phyloP scores from a whole-genome alignment of 2,113 vertebrate genomes.

The Mohoua ochrocephala region DNA sequence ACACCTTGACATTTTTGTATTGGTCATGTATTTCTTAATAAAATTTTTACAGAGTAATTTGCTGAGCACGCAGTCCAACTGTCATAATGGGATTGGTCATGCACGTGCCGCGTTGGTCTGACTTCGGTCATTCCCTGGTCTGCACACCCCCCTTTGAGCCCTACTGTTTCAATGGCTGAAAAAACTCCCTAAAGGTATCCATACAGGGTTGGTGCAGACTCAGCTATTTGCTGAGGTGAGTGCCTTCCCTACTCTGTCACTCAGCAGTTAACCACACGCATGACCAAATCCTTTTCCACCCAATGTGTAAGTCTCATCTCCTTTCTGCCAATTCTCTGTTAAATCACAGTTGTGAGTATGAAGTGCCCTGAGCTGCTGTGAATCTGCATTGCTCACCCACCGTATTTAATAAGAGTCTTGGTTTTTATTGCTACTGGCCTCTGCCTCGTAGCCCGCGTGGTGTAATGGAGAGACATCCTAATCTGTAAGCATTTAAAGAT shows the following conservation, averaged over 20 bases:
- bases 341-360: neutral
- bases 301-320: neutral
- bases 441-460: neutral
- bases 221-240: neutral
- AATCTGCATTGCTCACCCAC: neutral
- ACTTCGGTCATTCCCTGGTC: neutral
- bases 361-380: neutral
- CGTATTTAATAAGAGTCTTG: neutral
- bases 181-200: neutral
- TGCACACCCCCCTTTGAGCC: neutral
- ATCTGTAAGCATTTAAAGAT: neutral
- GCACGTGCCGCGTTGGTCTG: rapidly evolving
- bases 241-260: neutral
- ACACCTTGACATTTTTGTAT: neutral
- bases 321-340: neutral
- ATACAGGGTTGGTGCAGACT: neutral
- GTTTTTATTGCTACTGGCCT: neutral
- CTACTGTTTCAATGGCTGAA: neutral
- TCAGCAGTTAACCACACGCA: neutral
- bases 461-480: neutral
- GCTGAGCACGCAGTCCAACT: neutral
- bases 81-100: neutral
- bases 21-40: neutral
- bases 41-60: neutral
- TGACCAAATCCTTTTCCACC: neutral